Conservation (phyloP, 2,113 vertebrate genomes). For the Notothenia rossii region DNA sequence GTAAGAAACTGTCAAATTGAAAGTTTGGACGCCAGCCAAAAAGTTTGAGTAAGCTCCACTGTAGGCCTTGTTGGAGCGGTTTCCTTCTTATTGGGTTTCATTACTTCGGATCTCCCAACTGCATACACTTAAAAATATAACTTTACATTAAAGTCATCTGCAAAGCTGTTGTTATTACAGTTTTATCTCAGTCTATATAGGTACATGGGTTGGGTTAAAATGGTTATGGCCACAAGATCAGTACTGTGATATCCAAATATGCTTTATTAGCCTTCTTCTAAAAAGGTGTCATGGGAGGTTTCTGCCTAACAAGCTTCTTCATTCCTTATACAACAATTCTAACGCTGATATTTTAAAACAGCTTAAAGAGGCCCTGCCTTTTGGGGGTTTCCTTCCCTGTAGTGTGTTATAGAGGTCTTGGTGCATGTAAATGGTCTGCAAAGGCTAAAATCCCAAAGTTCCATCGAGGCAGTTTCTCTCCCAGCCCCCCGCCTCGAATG, state of each 20-base stretch:
- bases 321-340: too few relatives aligned
- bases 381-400: too few relatives aligned
- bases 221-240: background rate
- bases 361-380: too few relatives aligned
- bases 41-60: conserved; percentile 40
- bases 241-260: background rate
- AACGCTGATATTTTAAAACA: too few relatives aligned
- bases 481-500: too few relatives aligned
- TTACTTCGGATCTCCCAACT: conserved; percentile 20
- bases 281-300: background rate
- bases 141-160: background rate
- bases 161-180: background rate
- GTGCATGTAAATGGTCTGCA: too few relatives aligned
- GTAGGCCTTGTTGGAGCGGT: conserved; percentile 8
- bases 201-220: background rate
- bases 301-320: background rate
- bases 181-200: background rate
- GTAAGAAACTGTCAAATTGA: conserved; percentile 67
- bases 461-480: too few relatives aligned
- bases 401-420: too few relatives aligned
- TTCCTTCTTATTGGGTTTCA: conserved; percentile 41
- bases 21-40: conserved; percentile 76
- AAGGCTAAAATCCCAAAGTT: too few relatives aligned
- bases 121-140: conserved; percentile 5
- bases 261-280: background rate